These are phyloP conservation scores for Cyanoliseus patagonus DNA, from an alignment of 2,113 vertebrate genomes.

Conservation along the genomic window DNA sequence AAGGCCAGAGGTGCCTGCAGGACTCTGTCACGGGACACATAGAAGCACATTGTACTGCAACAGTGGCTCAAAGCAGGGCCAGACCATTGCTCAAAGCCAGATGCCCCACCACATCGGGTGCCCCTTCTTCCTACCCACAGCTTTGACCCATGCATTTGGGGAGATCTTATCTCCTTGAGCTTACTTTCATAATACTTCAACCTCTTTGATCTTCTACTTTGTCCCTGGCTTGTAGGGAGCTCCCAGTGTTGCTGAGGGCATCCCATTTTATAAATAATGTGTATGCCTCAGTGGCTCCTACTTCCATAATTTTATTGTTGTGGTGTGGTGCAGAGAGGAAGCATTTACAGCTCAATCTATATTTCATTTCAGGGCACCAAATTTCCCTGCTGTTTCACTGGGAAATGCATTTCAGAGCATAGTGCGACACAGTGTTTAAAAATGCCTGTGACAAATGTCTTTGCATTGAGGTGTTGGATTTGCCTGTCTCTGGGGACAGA, in stretches of 20 bases:
- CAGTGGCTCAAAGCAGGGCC: not conserved
- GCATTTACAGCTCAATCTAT: not conserved
- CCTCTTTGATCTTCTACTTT: not conserved
- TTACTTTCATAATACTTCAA: not conserved
- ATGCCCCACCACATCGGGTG: not conserved
- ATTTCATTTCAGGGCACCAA: not conserved
- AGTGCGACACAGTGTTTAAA: not conserved
- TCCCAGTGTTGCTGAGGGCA: not conserved
- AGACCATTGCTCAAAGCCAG: not conserved
- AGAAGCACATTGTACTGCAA: not conserved
- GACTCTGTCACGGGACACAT: rapidly evolving
- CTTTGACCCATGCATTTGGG: not conserved
- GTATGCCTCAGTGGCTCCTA: not conserved
- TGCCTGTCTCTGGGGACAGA: not conserved
- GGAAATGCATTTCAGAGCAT: not conserved
- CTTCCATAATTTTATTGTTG: not conserved
- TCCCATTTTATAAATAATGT: not conserved
- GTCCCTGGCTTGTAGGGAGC: not conserved
- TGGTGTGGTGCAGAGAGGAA: not conserved
- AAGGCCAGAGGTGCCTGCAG: not conserved
- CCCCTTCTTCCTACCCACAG: not conserved
- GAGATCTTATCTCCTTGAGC: not conserved
- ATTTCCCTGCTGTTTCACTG: not conserved
- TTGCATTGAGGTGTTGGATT: not conserved
- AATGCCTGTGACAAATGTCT: not conserved